Base-by-base conservation (phyloP, 1,140 invertebrate genomes). In the Macrobrachium nipponense region DNA sequence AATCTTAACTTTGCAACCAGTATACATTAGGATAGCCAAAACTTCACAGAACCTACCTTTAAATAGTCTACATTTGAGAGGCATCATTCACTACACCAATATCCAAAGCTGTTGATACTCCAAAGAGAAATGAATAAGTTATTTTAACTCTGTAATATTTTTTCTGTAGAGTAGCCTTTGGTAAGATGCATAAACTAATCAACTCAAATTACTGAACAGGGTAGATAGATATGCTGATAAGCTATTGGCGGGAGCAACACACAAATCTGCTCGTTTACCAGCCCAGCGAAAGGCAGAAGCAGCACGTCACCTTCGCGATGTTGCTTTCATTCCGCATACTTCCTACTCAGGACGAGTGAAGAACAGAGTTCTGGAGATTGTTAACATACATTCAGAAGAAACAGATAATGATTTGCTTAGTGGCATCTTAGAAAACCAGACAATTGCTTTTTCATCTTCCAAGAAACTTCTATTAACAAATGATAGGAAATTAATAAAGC, bases 371-470 rank as follows among this genome's bases (percentile, higher is more conserved):
- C 79, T 86, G 10, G 60, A 80, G 17, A 76, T 76, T 14, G 36
- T 86, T 12, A 72, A 64, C 58, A 61, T 20, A 5, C 64, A 86
- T 44, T n/a, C 60, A 58, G 66, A 70, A 27, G 27, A 18, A n/a
- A 72, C 43, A 12, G 68, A 73, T 15, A 77, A 80, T 73, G 83
- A 86, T 43, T 36, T 86, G 12, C 73, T 86, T 17, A 86, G 83
- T 27, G 60, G 66, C n/a, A 86, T 86, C n/a, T 51, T 86, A 14
- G 76, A 80, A 76, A 79, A 80, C 17, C 83, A 86, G 64, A 80
- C 76, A 17, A 86, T 86, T 51, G 77, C 70, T 15, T 58, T 86
- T 17, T 73, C 83, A 2, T 79, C 66, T 17, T 80, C 83, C 18
- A 86, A 86, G 66, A 73, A 75, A 73, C 77, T 80, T 8, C 61